Evolutionary conservation across 1,140 invertebrate species (phyloP), one percentile per base, ranked within the genome.

Genomic region (Sitophilus oryzae): DNA sequence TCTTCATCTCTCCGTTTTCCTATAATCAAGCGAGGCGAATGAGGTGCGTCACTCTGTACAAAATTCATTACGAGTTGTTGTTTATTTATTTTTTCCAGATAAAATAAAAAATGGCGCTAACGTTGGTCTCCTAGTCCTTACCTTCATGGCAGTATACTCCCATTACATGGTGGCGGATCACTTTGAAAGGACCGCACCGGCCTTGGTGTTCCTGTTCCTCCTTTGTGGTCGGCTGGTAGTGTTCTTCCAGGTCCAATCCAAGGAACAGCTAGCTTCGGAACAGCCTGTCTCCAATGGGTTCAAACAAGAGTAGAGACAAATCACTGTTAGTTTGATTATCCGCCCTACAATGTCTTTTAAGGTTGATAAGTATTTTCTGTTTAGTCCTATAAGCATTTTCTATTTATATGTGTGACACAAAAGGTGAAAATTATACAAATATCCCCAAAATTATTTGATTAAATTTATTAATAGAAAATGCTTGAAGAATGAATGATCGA

Each of bases 171-270:
- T 96, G 2, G 88, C 90, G 52, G 92, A 96, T 72, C 91, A 91
- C 59, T 86, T 96, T 69, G 93, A 96, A 71, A 82, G 91, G 63
- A 92, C 90, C 52, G 92, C 91, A 46, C 91, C 93, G 4, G 87
- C 92, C 35, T 73, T 97, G 63, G 92, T 97, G 11, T 97, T 98
- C 73, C 89, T 93, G 65, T 91, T 97, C 64, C 93, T 98, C 85
- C 75, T 98, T n/a, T 85, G 82, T 40, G 95, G 94, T 61, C 81
- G 95, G 57, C 75, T 98, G 36, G 88, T 97, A 11, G 81, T 84
- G 18, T 84, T 75, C 74, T 80, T 77, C 61, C 78, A 82, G 66
- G 77, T 81, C 11, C 79, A 76, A 56, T 75, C 77, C 56, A 74
- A 76, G 43, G 79, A 82, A 62, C 69, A 78, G 54, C 66, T 79